Evolutionary conservation across 2,113 vertebrate species (phyloP).

Genomic region (Alligator sinensis): DNA sequence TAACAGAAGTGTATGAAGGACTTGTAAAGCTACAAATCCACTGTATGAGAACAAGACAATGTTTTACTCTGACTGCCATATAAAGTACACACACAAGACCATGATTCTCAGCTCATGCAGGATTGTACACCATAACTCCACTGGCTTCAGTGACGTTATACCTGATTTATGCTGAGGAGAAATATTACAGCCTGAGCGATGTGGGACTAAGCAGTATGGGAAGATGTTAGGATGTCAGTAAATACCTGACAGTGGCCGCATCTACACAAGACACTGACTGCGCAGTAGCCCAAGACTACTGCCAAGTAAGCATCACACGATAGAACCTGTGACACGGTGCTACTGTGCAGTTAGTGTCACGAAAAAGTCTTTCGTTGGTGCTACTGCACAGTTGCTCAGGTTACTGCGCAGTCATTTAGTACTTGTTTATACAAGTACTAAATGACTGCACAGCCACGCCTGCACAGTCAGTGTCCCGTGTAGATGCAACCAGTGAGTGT

Average conservation of each 20-base stretch:
- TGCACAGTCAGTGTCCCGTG: constrained; percentile 50
- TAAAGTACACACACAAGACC: not conserved
- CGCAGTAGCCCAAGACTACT: no score
- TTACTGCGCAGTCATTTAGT: no score
- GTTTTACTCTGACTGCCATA: not conserved
- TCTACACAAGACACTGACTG: no score
- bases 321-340: no score
- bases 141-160: not conserved
- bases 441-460: constrained; percentile 14
- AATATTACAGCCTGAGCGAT: not conserved
- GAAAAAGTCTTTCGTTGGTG: no score
- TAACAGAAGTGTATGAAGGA: not conserved
- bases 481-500: not conserved
- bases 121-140: constrained; percentile 1
- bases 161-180: not conserved
- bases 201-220: not conserved
- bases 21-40: not conserved
- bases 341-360: no score
- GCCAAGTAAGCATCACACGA: no score
- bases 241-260: not conserved
- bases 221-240: not conserved
- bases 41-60: not conserved
- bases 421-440: no score
- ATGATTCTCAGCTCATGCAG: not conserved
- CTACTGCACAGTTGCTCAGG: no score